Base-by-base conservation (phyloP, 2,797 vertebrate species). In the Rhinichthys osculus region DNA sequence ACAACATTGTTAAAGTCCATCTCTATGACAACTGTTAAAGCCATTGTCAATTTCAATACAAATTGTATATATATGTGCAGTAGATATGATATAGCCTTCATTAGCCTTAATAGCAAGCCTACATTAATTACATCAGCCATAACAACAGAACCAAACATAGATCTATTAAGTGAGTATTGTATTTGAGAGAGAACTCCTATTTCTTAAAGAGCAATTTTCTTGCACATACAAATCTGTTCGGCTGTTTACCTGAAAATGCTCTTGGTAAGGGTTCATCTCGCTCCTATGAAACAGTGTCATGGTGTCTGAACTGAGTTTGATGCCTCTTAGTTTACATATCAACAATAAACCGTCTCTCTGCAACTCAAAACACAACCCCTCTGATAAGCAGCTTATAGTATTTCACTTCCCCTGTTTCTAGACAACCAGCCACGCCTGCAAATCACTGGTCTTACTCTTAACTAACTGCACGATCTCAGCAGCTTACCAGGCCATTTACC, bases 341-440 rank as follows among this genome's bases (percentile, higher is more conserved):
- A 89, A 90, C 88, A 89, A 35, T 83, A 35, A 78, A 52, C 59
- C 23, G 79, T 80, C 62, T 44, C 86, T 80, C 62, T 81, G 88
- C 71, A 81, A 47, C 74, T 84, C 35, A 81, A 77, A 66, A 66
- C 35, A 57, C 13, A 38, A 38, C 19, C n/a, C 4, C 19, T 42
- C 23, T 42, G 35, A 71, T 54, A 54, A 54, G 52, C 52, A 42
- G 19, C 30, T 74, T 47, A 64, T 38, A 27, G 66, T 13, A 27
- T 62, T 50, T 80, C 1, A 64, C 70, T 47, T 38, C 44, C 9
- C 57, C 19, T 78, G 72, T 74, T 87, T 87, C 62, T 50, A 84
- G 78, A 84, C 83, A 87, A 87, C 86, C 83, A 52, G 66, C 42
- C 83, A 66, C 79, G 2, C 79, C 83, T 72, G 27, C 16, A 50